These are phyloP conservation scores for Bradypodion ventrale DNA, from an alignment of 2,797 vertebrate species.

Conservation along the genomic window DNA sequence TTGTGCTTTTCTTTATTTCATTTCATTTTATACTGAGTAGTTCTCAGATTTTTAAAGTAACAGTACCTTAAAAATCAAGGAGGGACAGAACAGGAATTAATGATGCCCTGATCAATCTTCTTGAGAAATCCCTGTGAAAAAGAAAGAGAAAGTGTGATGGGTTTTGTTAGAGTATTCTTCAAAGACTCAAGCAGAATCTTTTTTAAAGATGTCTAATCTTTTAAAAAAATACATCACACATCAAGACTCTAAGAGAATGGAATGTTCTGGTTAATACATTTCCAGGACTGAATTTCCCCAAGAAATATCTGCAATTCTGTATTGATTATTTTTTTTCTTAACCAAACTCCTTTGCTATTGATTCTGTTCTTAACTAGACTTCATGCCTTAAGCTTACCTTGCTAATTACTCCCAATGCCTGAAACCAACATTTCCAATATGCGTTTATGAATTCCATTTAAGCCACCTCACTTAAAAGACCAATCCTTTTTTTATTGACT, in stretches of 20 bases:
- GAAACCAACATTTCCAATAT: constrained; percentile 25
- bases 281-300: not conserved
- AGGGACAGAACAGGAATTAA: not conserved
- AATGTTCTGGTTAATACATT: not conserved
- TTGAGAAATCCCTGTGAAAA: not conserved
- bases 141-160: not conserved
- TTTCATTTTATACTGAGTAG: not conserved
- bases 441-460: constrained; percentile 28
- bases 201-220: not conserved
- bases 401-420: constrained; percentile 44
- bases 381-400: constrained; percentile 41
- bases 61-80: not conserved
- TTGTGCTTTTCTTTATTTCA: not conserved
- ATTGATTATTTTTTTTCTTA: constrained; percentile 41
- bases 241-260: not conserved
- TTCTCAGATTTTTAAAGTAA: not conserved
- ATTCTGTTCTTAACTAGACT: constrained; percentile 39
- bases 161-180: not conserved
- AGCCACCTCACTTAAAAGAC: constrained; percentile 24
- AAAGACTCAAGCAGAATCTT: not conserved
- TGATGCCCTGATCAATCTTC: not conserved
- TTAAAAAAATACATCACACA: not conserved
- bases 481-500: constrained; percentile 38
- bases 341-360: constrained; percentile 34
- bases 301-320: constrained; percentile 15